Evolutionary conservation across 2,888 invertebrate species (phyloP).

Genomic region (Polymixis lichenea): DNA sequence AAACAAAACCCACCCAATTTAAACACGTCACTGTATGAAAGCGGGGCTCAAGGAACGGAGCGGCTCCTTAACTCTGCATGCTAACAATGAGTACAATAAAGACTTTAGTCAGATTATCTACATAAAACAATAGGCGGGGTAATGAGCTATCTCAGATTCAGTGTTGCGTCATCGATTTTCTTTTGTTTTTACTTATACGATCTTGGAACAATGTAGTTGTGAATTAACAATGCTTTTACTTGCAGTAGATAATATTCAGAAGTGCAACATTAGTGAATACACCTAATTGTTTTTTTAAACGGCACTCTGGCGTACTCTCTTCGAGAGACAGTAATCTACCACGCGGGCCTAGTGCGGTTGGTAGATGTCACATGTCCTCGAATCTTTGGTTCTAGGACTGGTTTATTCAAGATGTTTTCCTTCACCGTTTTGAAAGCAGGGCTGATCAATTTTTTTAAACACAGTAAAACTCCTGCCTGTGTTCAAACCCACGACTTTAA

Average conservation of each 20-base stretch:
- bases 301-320: too few relatives aligned
- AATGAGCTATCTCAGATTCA: slow-evolving; percentile 64
- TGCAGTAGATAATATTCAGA: slow-evolving; percentile 2
- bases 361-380: too few relatives aligned
- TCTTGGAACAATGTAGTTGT: slow-evolving; percentile 42
- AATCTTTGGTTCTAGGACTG: too few relatives aligned
- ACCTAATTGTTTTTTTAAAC: too few relatives aligned
- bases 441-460: too few relatives aligned
- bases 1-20: slow-evolving; percentile 61
- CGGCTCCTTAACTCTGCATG: slow-evolving; percentile 57
- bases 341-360: too few relatives aligned
- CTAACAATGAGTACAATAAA: slow-evolving; percentile 63
- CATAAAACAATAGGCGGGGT: slow-evolving; percentile 67
- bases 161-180: slow-evolving; percentile 67
- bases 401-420: too few relatives aligned
- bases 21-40: slow-evolving; percentile 60
- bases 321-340: too few relatives aligned
- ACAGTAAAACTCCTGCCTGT: too few relatives aligned
- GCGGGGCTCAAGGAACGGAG: slow-evolving; percentile 43
- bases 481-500: too few relatives aligned
- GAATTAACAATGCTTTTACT: slow-evolving; percentile 23
- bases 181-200: slow-evolving; percentile 59
- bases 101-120: slow-evolving; percentile 64
- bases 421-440: too few relatives aligned
- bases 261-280: neutral